Evolutionary conservation across 2,888 invertebrate species (phyloP).

Genomic region (Philereme transversata): DNA sequence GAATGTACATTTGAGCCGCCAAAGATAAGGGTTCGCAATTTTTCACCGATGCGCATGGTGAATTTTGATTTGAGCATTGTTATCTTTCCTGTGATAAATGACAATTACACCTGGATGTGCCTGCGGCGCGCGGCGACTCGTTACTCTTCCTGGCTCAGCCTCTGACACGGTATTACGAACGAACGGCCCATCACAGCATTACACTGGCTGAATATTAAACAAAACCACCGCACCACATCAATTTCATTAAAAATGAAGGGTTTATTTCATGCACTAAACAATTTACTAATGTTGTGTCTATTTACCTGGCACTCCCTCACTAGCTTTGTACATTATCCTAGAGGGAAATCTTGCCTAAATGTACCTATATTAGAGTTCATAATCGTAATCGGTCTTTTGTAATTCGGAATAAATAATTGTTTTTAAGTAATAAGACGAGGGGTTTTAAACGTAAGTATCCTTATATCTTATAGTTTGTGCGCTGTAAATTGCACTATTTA

Average conservation of each 20-base stretch:
- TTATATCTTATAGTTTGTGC: no score
- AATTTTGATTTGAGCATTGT: slow-evolving; percentile 47
- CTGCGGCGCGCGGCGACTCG: slow-evolving; percentile 36
- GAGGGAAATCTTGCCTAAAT: slow-evolving; percentile 8
- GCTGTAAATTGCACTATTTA: no score
- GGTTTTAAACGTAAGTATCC: no score
- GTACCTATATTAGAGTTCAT: not conserved
- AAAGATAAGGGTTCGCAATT: slow-evolving; percentile 42
- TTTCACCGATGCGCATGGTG: slow-evolving; percentile 41
- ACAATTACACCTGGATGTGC: slow-evolving; percentile 45
- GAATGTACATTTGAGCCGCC: slow-evolving; percentile 33
- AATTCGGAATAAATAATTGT: no score
- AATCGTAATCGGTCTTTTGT: no score
- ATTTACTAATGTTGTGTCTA: not conserved
- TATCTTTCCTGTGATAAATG: slow-evolving; percentile 49
- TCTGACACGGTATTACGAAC: slow-evolving; percentile 39
- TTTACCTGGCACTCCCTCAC: not conserved
- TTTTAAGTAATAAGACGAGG: no score
- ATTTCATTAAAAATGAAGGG: slow-evolving; percentile 21
- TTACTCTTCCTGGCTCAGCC: slow-evolving; percentile 41
- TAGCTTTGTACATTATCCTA: slow-evolving; percentile 5
- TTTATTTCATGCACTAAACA: slow-evolving; percentile 10
- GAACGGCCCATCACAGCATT: slow-evolving; percentile 39
- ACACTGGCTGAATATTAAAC: slow-evolving; percentile 41
- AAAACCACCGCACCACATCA: slow-evolving; percentile 29